Conservation (phyloP, 2,113 vertebrate species). For the Equus przewalskii region DNA sequence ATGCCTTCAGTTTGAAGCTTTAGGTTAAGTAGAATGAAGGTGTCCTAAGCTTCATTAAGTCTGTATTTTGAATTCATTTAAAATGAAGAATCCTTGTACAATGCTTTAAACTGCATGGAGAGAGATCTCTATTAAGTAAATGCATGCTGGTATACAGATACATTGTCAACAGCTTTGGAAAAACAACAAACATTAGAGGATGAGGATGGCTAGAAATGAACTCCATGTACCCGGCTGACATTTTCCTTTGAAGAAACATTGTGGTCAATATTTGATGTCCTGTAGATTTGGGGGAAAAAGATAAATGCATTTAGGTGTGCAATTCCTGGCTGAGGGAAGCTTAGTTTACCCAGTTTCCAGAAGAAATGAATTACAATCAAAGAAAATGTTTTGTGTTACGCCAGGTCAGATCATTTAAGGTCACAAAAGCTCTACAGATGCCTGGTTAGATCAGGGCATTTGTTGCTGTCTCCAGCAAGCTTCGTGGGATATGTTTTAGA, state of each 20-base stretch:
- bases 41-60: not conserved
- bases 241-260: constrained; percentile 66
- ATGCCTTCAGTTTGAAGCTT: not conserved
- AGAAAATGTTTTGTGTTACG: not conserved
- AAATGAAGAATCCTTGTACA: not conserved
- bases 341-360: constrained; percentile 35
- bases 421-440: not conserved
- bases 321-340: not conserved
- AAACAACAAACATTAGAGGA: constrained; percentile 13
- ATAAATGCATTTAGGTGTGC: constrained; percentile 47
- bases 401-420: not conserved
- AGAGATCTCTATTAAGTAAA: not conserved
- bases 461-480: not conserved
- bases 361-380: constrained; percentile 27
- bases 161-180: not conserved
- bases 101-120: not conserved
- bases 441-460: not conserved
- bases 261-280: constrained; percentile 66
- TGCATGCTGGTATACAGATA: not conserved
- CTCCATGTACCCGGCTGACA: not conserved
- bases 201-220: not conserved
- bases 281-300: constrained; percentile 61
- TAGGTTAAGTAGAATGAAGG: not conserved
- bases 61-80: not conserved
- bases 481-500: not conserved